Evolutionary conservation across 2,113 vertebrate species (phyloP), one percentile per base, ranked within the genome.

Genomic region (Illadopsis cleaveri): DNA sequence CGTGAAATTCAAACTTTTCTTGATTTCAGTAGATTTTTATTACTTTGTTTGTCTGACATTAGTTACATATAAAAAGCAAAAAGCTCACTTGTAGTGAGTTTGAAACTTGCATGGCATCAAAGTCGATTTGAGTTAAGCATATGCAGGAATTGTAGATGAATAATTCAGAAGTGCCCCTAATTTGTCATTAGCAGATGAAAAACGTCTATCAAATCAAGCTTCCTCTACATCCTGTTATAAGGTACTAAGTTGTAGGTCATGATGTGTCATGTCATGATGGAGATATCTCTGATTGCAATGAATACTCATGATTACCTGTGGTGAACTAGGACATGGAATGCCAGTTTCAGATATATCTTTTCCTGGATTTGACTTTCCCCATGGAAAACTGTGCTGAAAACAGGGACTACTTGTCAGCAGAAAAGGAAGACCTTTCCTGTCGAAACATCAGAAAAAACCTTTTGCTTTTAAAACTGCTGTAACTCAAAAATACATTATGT

Each of bases 181-280:
- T 93, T 96, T 92, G 44, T 86, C 71, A 84, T 93, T 95, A 96
- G 62, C 85, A 94, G 92, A 86, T 93, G 60, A 94, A 92, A 93
- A 97, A 75, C 9, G 31, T 83, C 96, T 84, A 45, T 90, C 88
- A 94, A 81, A 93, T 90, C 79, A 93, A 84, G 68, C 11, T 90
- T 86, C 48, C 72, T 37, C 68, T 42, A 48, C 60, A 81, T 51
- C 10, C 31, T 60, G 12, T 51, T 90, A 37, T 27, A 35, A 82
- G 51, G 20, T 40, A 48, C 78, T 80, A 64, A 53, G 51, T n/a
- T 76, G 79, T 62, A 91, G 62, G 91, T 94, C 90, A 82, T 62
- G 51, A 66, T 44, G 64, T 90, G 78, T 76, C 90, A n/a, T 86
- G 60, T 94, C 68, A 58, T 37, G 75, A 33, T 54, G 89, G 68